Evolutionary conservation across 2,888 invertebrate species (phyloP), one percentile per base, ranked within the genome.

Genomic region (Caenorhabditis becei): DNA sequence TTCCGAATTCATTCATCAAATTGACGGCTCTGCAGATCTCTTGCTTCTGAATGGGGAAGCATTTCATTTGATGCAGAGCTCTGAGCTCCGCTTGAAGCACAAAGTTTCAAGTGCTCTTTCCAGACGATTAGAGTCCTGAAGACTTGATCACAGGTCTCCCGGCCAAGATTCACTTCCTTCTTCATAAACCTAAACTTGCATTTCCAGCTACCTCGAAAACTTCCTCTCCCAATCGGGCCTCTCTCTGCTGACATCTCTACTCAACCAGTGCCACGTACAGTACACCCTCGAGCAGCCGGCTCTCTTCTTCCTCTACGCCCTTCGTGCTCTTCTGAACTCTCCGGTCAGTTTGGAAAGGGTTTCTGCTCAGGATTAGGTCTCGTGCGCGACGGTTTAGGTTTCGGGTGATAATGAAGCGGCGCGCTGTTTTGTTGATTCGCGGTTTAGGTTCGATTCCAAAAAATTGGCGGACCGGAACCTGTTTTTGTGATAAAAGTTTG

Each of bases 271-370:
- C 47, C 86, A 86, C 51, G 62, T 74, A 24, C 56, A 80, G 23
- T 71, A 80, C 49, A 80, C 78, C 11, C 70, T 89, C 5, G 83
- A 87, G 35, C 77, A 77, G 5, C 69, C 81, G 14, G 87, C 88
- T 8, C 72, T 89, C 26, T 89, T 90, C 54, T 75, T 89, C 18
- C 81, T 90, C 20, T 80, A 84, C 24, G 87, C 88, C 23, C 83
- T 90, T 49, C 80, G 87, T 32, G 90, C 90, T 41, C 82, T 90
- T 49, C 83, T 90, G 58, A 90, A 90, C 77, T 89, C 89, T 23
- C 81, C 89, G 83, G 90, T 90, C 47, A 83, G 82, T 77, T 65
- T 24, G 32, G 49, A 49, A 49, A 47, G 32, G 54, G 69, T 49
- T 69, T 35, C 20, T 23, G 56, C 23, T 28, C 35, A 44, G 37